Evolutionary conservation across 2,797 vertebrate genomes (phyloP).

Genomic region (Gallinago stenura): DNA sequence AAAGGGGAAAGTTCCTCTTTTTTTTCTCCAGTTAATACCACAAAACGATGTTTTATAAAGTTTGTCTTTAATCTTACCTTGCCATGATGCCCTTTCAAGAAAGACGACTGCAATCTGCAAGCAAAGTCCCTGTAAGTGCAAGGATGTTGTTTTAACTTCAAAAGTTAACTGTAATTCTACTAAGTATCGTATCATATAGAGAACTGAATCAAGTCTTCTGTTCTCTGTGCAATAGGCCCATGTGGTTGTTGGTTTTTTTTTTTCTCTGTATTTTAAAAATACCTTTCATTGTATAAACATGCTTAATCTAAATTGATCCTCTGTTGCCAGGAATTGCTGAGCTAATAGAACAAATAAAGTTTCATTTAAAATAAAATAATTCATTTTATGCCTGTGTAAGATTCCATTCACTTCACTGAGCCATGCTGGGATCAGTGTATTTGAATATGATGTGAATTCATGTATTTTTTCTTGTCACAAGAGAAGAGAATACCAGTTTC

Average conservation of each 20-base stretch:
- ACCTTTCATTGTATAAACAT: not conserved
- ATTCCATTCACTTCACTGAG: not conserved
- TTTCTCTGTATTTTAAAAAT: not conserved
- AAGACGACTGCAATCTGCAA: not conserved
- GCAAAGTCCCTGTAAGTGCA: not conserved
- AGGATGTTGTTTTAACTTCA: not conserved
- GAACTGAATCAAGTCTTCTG: not conserved
- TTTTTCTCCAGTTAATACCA: not conserved
- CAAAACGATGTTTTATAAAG: not conserved
- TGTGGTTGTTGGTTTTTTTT: fast-evolving
- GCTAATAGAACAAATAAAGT: not conserved
- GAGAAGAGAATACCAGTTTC: not conserved
- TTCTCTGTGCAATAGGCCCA: not conserved
- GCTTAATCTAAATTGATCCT: not conserved
- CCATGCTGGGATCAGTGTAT: not conserved
- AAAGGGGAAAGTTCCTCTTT: not conserved
- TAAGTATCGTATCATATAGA: not conserved
- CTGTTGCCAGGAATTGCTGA: not conserved
- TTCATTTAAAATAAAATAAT: too few species aligned
- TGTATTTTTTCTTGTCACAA: not conserved
- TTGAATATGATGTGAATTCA: not conserved
- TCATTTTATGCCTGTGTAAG: not conserved
- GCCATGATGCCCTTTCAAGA: not conserved
- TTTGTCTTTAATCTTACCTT: conserved; percentile 12
- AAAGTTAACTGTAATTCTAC: not conserved